Evolutionary conservation across 2,113 vertebrate genomes (phyloP), one percentile per base, ranked within the genome.

Genomic region (Circaetus cinerascens): DNA sequence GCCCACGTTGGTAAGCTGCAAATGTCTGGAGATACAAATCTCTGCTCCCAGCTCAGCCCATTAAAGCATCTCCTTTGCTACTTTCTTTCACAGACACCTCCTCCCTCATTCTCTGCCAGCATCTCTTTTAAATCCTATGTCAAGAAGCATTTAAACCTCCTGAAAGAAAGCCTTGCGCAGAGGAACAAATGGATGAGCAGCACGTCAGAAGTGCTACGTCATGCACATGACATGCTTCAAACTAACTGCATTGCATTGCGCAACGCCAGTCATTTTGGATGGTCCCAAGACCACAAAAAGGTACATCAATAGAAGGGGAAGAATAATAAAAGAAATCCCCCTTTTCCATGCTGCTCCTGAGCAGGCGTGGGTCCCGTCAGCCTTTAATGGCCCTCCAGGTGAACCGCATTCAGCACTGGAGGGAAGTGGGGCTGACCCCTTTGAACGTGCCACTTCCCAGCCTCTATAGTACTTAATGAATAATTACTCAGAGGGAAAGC

Each of bases 181-280:
- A 62, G 72, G 50, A 78, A 50, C 55, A 69, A 15, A 45, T 1
- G 40, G 46, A 55, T 2, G 43, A 60, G 77, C 59, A 67, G 85
- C 26, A 21, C 4, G 0, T 15, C n/a, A 30, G 64, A 55, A 43
- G 43, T 38, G 67, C 82, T n/a, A 25, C 0, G 1, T 32, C 38
- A 8, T 0, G 11, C 25, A 23, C 8, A 0, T 19, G 36, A 71
- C 29, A 11, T 2, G 8, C 41, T 66, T 46, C 75, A 63, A 48
- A 83, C 27, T 20, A 15, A 21, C 27, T 11, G 53, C 10, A 8
- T 1, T 13, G 40, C 40, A 2, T 3, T 45, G 86, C 0, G 1
- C 26, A 23, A 30, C 1, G 3, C 30, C 36, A 30, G 55, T 9
- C 20, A 9, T 15, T 55, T 26, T 0, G 1, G 9, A 18, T 20